A percentile compares a stretch with the other conserved stretches of the same genome.
Conservation (phyloP, 2,113 vertebrate species). For the Dascyllus trimaculatus region DNA sequence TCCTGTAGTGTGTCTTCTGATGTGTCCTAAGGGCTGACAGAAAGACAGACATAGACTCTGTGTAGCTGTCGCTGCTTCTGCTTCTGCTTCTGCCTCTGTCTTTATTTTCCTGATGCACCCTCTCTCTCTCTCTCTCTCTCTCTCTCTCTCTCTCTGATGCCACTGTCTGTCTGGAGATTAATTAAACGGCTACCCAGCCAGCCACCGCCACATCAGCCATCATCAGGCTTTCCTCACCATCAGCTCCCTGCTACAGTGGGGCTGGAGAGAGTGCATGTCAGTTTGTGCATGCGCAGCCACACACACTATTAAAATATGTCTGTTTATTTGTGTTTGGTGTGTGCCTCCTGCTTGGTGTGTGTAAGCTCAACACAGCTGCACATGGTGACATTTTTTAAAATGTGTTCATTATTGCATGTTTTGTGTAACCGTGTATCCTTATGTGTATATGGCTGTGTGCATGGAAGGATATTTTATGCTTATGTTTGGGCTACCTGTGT, state of each 20-base stretch:
- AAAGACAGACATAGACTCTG: slow-evolving; percentile 52
- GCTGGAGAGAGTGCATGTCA: not conserved
- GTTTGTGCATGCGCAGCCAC: not conserved
- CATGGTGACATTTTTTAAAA: slow-evolving; percentile 12
- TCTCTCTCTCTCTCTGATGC: slow-evolving; percentile 57
- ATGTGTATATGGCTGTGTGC: not conserved
- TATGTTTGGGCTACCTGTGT: slow-evolving; percentile 16
- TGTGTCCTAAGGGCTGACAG: slow-evolving; percentile 69
- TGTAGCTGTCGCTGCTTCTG: slow-evolving; percentile 40
- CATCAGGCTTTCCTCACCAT: slow-evolving; percentile 67
- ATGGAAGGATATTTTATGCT: not conserved
- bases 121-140: slow-evolving; percentile 22
- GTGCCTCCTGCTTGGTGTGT: not conserved
- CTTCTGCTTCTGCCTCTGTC: slow-evolving; percentile 56
- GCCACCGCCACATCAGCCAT: slow-evolving; percentile 76
- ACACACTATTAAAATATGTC: slow-evolving; percentile 19
- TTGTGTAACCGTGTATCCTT: not conserved
- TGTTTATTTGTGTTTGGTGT: slow-evolving; percentile 5
- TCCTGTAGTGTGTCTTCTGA: slow-evolving; percentile 49
- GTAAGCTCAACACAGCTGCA: not conserved
- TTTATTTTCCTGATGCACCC: slow-evolving; percentile 45
- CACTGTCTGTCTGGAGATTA: slow-evolving; percentile 79
- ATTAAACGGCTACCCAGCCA: slow-evolving; percentile 79
- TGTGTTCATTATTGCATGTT: slow-evolving; percentile 12
- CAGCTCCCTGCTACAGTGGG: slow-evolving; percentile 54